A percentile compares a stretch with the other conserved stretches of the same genome.
Conservation (phyloP, 2,113 vertebrate species). For the Neoarius graeffei region DNA sequence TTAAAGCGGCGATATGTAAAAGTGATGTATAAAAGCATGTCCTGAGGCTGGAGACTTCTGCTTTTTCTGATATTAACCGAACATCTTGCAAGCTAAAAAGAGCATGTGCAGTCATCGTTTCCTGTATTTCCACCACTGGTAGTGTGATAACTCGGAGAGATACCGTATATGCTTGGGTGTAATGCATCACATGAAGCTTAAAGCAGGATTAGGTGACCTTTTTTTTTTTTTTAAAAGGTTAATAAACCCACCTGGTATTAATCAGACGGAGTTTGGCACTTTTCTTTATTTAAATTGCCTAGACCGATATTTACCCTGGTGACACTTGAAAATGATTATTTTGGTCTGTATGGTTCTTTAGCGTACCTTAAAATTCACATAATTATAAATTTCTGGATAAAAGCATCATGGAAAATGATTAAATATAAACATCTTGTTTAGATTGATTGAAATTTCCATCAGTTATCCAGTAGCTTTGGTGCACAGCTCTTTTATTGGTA, state of each 20-base stretch:
- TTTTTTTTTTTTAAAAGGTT: background rate
- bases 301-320: background rate
- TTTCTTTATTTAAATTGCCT: background rate
- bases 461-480: background rate
- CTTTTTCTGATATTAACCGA: background rate
- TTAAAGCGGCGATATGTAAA: background rate
- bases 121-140: background rate
- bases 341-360: background rate
- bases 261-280: background rate
- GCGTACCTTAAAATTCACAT: background rate
- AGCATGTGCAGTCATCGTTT: background rate
- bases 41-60: background rate
- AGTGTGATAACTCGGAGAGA: background rate
- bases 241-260: too few species aligned
- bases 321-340: background rate
- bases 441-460: background rate
- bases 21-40: background rate
- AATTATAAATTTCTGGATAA: background rate
- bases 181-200: background rate
- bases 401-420: background rate
- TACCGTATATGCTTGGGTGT: background rate
- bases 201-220: too few species aligned
- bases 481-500: background rate
- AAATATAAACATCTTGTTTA: background rate
- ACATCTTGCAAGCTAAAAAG: background rate